Evolutionary conservation across 2,888 invertebrate genomes (phyloP).

Genomic region (Tetragonisca angustula): DNA sequence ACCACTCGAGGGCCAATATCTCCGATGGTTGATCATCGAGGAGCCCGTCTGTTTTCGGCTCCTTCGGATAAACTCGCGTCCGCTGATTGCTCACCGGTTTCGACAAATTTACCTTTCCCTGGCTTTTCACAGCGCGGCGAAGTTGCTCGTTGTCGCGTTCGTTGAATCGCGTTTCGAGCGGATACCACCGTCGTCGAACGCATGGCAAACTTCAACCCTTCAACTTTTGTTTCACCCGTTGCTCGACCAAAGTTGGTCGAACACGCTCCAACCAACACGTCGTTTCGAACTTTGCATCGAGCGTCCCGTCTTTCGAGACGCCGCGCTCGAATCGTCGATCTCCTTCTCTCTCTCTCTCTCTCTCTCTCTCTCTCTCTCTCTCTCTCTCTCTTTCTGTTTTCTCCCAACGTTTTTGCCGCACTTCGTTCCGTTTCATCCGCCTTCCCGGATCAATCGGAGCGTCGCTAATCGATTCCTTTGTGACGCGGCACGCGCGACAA

Average conservation of each 20-base stretch:
- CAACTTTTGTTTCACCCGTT: conserved; percentile 14
- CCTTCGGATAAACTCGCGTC: neutral
- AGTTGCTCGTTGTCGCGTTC: conserved; percentile 19
- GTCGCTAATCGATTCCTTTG: neutral
- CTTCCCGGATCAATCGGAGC: neutral
- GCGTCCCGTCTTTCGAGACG: neutral
- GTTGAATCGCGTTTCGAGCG: conserved; percentile 1
- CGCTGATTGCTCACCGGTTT: neutral
- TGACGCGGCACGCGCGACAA: neutral
- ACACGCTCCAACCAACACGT: no score
- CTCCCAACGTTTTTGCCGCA: neutral
- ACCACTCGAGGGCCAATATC: no score
- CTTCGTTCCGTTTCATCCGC: neutral
- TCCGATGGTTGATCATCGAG: no score
- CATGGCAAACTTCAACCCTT: conserved; percentile 24
- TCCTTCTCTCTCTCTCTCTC: neutral
- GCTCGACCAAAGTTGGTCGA: conserved; percentile 20
- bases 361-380: neutral
- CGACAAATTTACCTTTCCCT: conserved; percentile 18
- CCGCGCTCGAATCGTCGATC: neutral
- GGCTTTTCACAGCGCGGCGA: neutral
- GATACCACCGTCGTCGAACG: neutral
- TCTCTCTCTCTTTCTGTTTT: no score
- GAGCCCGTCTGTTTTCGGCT: neutral
- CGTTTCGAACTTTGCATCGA: neutral